These are phyloP conservation scores for Spisula solida DNA, from an alignment of 2,888 invertebrate species.

Conservation along the genomic window DNA sequence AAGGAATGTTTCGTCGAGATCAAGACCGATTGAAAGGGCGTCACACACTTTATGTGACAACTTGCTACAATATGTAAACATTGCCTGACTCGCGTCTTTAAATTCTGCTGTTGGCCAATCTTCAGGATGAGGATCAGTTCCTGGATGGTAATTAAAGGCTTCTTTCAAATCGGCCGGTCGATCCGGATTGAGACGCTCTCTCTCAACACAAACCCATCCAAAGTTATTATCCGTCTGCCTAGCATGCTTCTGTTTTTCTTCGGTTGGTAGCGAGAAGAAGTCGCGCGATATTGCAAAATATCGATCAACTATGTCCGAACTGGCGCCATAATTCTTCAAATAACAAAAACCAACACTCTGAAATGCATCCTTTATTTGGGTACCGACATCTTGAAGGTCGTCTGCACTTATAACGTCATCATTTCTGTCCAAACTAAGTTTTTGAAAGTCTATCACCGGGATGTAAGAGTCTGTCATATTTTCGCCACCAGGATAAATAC, in stretches of 20 bases:
- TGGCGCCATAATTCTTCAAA: constrained; percentile 69
- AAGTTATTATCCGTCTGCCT: constrained; percentile 40
- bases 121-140: constrained; percentile 19
- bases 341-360: constrained; percentile 69
- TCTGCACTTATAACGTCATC: background rate
- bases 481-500: background rate
- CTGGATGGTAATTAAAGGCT: constrained; percentile 63
- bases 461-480: background rate
- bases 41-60: constrained; percentile 48
- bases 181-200: constrained; percentile 58
- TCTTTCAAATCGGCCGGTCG: constrained; percentile 67
- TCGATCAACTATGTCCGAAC: constrained; percentile 30
- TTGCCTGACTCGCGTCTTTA: background rate
- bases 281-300: constrained; percentile 42
- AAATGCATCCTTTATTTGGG: constrained; percentile 59
- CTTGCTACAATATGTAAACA: constrained; percentile 44
- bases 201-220: constrained; percentile 61
- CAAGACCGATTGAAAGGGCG: constrained; percentile 50
- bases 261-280: constrained; percentile 64
- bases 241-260: constrained; percentile 60
- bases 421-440: constrained; percentile 5
- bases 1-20: constrained; percentile 33
- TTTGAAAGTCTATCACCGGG: constrained; percentile 15
- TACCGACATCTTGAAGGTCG: constrained; percentile 39
- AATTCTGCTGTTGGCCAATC: constrained; percentile 52